phyloP scores from a whole-genome alignment of 2,113 vertebrate genomes.

The Shinisaurus crocodilurus region DNA sequence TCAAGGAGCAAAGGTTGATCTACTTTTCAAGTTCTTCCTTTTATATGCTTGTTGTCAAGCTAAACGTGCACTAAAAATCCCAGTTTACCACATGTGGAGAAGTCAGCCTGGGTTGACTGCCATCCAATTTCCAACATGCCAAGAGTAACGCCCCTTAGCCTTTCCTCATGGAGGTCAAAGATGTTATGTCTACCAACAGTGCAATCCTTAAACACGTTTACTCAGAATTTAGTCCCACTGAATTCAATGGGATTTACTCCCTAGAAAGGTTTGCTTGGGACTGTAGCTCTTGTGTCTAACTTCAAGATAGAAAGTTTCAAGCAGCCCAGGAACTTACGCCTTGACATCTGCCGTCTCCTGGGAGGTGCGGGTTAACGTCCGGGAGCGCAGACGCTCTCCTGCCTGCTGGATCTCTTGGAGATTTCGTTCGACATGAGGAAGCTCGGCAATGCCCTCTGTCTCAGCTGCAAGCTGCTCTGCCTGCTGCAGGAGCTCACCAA shows the following conservation, averaged over 20 bases:
- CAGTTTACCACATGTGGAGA: not conserved
- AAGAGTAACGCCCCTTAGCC: too few relatives aligned
- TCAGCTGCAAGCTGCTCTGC: slow-evolving; percentile 97
- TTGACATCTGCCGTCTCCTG: slow-evolving; percentile 97
- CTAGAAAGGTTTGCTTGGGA: not conserved
- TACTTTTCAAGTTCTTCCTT: not conserved
- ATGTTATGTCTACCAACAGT: not conserved
- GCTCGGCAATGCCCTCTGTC: slow-evolving; percentile 94
- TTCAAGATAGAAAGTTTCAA: accelerated
- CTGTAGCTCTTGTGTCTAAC: too few relatives aligned
- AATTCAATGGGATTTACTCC: not conserved
- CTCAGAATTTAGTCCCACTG: not conserved
- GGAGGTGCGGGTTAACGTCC: slow-evolving; percentile 92
- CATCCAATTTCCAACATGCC: not conserved
- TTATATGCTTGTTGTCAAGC: not conserved
- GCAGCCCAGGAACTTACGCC: slow-evolving; percentile 86
- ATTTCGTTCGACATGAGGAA: slow-evolving; percentile 94
- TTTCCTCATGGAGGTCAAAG: not conserved
- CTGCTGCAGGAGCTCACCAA: slow-evolving; percentile 96
- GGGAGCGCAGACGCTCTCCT: slow-evolving; percentile 92
- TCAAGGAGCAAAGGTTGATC: not conserved
- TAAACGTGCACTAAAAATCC: accelerated
- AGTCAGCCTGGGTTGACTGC: not conserved
- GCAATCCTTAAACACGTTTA: not conserved
- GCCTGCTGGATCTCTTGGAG: slow-evolving; percentile 98